phyloP scores from a whole-genome alignment of 2,888 invertebrate genomes.

The Poecilus cupreus region DNA sequence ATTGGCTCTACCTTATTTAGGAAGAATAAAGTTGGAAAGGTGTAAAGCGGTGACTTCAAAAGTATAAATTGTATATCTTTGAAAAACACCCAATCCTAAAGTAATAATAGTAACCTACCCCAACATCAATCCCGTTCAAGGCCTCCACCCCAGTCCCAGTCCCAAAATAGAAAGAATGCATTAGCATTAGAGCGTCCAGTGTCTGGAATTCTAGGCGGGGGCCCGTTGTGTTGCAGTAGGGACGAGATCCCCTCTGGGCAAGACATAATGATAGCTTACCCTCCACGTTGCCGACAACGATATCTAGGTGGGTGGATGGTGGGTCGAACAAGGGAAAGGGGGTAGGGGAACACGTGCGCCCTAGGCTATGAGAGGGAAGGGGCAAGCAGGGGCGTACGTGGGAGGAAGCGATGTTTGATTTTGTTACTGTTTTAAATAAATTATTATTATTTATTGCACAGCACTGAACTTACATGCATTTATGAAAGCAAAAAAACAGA shows the following conservation, averaged over 20 bases:
- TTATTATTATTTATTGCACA: too few relatives aligned
- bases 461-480: too few relatives aligned
- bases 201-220: slow-evolving; percentile 1
- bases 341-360: slow-evolving; percentile 22
- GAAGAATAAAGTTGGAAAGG: too few relatives aligned
- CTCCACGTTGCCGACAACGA: neutral
- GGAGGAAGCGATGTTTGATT: too few relatives aligned
- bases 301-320: slow-evolving; percentile 16
- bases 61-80: neutral
- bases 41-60: neutral
- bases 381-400: too few relatives aligned
- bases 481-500: too few relatives aligned
- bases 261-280: slow-evolving; percentile 10
- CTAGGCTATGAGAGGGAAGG: neutral
- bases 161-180: slow-evolving; percentile 36
- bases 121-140: slow-evolving; percentile 21
- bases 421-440: too few relatives aligned
- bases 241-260: neutral
- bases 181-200: slow-evolving; percentile 30
- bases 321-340: neutral
- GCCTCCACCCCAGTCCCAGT: neutral
- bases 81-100: slow-evolving; percentile 7
- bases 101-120: slow-evolving; percentile 11
- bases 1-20: too few relatives aligned
- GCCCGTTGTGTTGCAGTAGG: neutral